Base-by-base conservation (phyloP, 1,140 invertebrate species). In the Antheraea pernyi region DNA sequence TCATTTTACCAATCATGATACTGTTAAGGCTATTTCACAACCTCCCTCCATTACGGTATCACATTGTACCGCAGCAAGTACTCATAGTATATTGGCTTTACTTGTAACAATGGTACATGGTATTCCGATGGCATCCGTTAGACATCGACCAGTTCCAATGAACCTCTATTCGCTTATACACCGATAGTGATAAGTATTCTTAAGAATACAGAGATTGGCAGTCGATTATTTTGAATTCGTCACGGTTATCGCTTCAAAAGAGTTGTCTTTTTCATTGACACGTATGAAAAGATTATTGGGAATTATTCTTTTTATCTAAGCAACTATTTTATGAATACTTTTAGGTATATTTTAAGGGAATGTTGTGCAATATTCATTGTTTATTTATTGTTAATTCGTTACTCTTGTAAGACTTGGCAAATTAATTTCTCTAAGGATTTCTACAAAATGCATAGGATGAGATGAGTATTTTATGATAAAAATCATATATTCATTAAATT, bases 61-160 rank as follows among this genome's bases (percentile, higher is more conserved):
- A 60, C 19, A 60, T 60, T 60, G 19, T 53, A 53, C 46, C 46
- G 13, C 10, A 53, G 46, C 13, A 53, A 53, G 46, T 53, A 53
- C 46, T 53, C 46, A 53, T 6, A 36, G 19, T 61, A 61, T 61
- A 61, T 61, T 61, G 30, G 59, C 59, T 61, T 61, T 65, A 8
- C 19, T 46, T 64, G 8, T 42, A 65, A 65, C 64, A 65, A 65
- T 65, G 18, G 59, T 6, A 11, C 39, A 48, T 42, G 64, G 64
- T 65, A 65, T 65, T 65, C 46, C 62, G 39, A 48, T 46, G 64
- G 64, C 64, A 65, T 65, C 64, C 42, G 64, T 65, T 61, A 61
- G 59, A 61, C 59, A 61, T 30, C n/a, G 59, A 61, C 19, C 19
- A 30, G 59, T 36, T 22, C 59, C 59, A 61, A 30, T 22, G 30